These are phyloP conservation scores for Cataglyphis altisquamis DNA, from an alignment of 2,888 invertebrate genomes.

Conservation along the genomic window DNA sequence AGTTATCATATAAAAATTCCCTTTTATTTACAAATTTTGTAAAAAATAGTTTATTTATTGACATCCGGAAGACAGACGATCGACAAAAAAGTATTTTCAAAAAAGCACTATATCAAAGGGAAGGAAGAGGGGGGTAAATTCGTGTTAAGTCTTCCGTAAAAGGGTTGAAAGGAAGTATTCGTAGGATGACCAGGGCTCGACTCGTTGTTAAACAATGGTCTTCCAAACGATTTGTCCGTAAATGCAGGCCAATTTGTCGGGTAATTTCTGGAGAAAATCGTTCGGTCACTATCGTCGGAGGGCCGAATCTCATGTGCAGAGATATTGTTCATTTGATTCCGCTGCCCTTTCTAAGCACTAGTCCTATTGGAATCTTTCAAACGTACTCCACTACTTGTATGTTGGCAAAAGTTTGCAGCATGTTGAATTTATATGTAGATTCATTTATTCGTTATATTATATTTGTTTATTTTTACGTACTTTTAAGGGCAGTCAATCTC, in stretches of 20 bases:
- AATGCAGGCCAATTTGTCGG: slow-evolving; percentile 84
- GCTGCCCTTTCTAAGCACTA: neutral
- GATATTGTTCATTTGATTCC: slow-evolving; percentile 68
- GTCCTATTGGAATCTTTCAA: neutral
- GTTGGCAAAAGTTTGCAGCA: neutral
- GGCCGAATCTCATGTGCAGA: slow-evolving; percentile 58
- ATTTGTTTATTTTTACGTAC: neutral
- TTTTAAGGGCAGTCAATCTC: neutral
- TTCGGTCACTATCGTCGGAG: slow-evolving; percentile 79
- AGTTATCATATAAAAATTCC: neutral
- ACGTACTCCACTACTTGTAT: neutral
- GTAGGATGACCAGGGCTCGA: slow-evolving; percentile 82
- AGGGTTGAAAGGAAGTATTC: slow-evolving; percentile 79
- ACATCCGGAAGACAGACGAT: neutral
- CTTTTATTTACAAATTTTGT: neutral
- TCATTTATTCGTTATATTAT: neutral
- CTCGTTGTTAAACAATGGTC: slow-evolving; percentile 84
- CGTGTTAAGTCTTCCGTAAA: slow-evolving; percentile 78
- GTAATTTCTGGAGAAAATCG: slow-evolving; percentile 85
- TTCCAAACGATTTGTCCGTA: slow-evolving; percentile 85
- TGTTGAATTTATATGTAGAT: neutral
- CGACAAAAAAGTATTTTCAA: slow-evolving; percentile 61
- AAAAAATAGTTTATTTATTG: slow-evolving; percentile 4
- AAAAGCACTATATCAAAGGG: slow-evolving; percentile 31
- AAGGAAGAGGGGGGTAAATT: slow-evolving; percentile 34